phyloP scores from a whole-genome alignment of 2,113 vertebrate genomes.

The Hippocampus abdominalis region DNA sequence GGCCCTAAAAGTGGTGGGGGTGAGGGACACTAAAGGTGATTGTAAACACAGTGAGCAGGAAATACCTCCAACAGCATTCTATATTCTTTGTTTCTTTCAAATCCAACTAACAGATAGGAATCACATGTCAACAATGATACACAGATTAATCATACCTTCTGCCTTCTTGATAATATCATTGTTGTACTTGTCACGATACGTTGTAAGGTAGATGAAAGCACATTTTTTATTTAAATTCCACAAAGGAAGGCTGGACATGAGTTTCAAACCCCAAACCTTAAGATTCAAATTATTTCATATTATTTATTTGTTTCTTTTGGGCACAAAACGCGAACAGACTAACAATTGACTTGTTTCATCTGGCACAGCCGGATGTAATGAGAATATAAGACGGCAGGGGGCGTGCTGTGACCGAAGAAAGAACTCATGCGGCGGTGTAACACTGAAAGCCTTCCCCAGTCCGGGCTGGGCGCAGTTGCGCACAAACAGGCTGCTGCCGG shows the following conservation, averaged over 20 bases:
- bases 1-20: too few relatives aligned
- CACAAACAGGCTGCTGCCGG: background rate
- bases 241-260: background rate
- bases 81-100: too few relatives aligned
- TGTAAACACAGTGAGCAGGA: too few relatives aligned
- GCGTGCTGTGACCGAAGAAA: background rate
- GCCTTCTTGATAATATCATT: too few relatives aligned
- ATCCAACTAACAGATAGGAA: too few relatives aligned
- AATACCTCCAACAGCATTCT: too few relatives aligned
- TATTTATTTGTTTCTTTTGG: background rate
- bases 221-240: background rate
- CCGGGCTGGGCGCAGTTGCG: background rate
- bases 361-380: background rate
- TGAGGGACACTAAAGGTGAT: too few relatives aligned
- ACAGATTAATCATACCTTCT: too few relatives aligned
- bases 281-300: background rate
- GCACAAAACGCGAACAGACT: background rate
- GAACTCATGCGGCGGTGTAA: constrained; percentile 30
- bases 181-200: too few relatives aligned
- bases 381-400: background rate
- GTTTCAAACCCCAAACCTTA: background rate
- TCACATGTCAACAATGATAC: too few relatives aligned
- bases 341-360: too few relatives aligned
- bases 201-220: too few relatives aligned
- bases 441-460: constrained; percentile 58